Evolutionary conservation across 2,797 vertebrate genomes (phyloP).

Genomic region (Galago senegalensis): DNA sequence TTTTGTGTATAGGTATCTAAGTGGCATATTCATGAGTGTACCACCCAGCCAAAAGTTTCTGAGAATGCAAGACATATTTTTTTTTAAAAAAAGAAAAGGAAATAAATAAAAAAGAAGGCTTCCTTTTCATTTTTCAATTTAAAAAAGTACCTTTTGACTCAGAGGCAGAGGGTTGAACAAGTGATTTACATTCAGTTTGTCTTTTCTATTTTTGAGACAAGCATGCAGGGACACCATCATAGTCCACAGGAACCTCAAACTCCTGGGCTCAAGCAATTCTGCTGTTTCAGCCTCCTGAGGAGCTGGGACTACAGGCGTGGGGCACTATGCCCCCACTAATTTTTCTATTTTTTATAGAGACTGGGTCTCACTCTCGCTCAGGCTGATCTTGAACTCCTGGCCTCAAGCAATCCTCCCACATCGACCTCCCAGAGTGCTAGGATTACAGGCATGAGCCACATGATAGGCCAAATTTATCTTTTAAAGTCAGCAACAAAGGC

Average conservation of each 20-base stretch:
- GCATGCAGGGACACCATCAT: not conserved
- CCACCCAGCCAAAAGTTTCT: not conserved
- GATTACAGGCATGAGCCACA: not conserved
- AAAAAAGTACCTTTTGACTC: conserved; percentile 33
- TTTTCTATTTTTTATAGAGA: not conserved
- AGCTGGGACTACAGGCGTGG: not conserved
- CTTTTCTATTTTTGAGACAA: not conserved
- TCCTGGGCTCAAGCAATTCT: not conserved
- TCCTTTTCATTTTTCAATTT: not conserved
- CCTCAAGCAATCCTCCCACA: not conserved
- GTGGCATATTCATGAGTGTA: not conserved
- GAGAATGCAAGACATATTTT: not conserved
- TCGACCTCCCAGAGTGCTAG: not conserved
- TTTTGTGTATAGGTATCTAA: not conserved
- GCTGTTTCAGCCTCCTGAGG: not conserved
- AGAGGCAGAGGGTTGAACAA: not conserved
- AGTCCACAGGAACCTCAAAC: not conserved
- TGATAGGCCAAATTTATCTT: not conserved
- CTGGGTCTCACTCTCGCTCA: not conserved
- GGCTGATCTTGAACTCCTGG: not conserved
- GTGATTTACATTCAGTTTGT: conserved; percentile 33
- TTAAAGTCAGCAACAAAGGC: not conserved
- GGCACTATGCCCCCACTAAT: not conserved
- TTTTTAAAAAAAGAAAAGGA: not conserved
- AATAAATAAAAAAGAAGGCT: not conserved